Evolutionary conservation across 2,888 invertebrate species (phyloP).

Genomic region (Trissoscelio sp.): DNA sequence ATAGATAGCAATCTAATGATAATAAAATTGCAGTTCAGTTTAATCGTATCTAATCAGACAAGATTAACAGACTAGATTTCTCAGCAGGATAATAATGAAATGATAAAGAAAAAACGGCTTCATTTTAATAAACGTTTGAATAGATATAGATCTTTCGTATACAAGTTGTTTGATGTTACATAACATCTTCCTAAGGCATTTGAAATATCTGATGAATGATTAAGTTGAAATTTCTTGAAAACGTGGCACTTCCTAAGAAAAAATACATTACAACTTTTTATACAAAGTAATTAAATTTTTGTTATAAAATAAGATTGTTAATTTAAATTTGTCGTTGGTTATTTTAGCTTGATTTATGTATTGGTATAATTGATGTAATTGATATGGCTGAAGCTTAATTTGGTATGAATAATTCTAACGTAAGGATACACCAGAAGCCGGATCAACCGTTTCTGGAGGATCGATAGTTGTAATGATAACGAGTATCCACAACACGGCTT

Average conservation of each 20-base stretch:
- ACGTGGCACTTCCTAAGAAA: no score
- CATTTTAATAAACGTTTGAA: constrained; percentile 17
- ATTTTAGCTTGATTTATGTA: constrained; percentile 19
- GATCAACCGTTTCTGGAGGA: constrained; percentile 58
- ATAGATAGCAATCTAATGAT: neutral
- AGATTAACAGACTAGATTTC: constrained; percentile 22
- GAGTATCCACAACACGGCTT: constrained; percentile 62
- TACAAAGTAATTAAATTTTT: neutral
- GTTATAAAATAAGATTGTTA: neutral
- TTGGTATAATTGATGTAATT: constrained; percentile 30
- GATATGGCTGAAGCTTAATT: constrained; percentile 34
- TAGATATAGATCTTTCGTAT: constrained; percentile 19
- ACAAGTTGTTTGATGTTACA: neutral
- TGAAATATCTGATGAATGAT: neutral
- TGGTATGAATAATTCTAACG: constrained; percentile 57
- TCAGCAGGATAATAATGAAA: constrained; percentile 8
- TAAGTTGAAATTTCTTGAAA: no score
- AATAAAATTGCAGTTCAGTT: constrained; percentile 1
- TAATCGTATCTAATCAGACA: constrained; percentile 3
- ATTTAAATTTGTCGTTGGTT: neutral
- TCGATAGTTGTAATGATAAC: constrained; percentile 68
- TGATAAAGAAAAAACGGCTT: constrained; percentile 19
- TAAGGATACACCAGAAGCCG: constrained; percentile 44
- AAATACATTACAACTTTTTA: no score
- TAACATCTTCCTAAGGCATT: neutral